Percentiles rank a stretch among this genome's conserved stretches.
These are phyloP conservation scores for Axinella damicornis DNA, from an alignment of 37 sponge, comb jelly and placozoan genomes.

Conservation along the genomic window DNA sequence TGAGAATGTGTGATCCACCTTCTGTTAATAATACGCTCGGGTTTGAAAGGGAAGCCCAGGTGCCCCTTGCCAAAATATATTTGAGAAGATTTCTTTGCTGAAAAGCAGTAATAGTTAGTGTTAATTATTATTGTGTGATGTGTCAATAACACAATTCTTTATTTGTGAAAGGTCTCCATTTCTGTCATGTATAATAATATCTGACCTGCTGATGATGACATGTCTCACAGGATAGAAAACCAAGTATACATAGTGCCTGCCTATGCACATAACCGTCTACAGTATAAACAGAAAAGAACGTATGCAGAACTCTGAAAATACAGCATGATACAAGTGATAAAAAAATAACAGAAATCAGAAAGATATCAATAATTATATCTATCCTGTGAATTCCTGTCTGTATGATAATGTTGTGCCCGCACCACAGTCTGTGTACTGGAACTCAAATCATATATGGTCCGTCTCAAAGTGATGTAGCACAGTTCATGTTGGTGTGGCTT, in stretches of 20 bases:
- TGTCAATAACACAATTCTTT: too few species aligned
- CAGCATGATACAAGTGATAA: neutral
- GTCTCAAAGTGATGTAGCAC: neutral
- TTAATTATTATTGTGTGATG: too few species aligned
- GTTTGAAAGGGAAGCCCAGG: neutral
- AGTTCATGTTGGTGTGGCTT: conserved; percentile 34
- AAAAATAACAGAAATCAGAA: neutral
- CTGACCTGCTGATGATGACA: neutral
- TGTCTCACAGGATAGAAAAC: neutral
- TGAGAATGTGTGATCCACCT: conserved; percentile 13
- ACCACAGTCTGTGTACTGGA: neutral
- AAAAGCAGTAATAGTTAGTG: conserved; percentile 10
- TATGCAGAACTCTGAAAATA: neutral
- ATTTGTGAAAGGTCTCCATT: too few species aligned
- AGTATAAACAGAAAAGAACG: neutral
- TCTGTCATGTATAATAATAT: too few species aligned
- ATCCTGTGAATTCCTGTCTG: neutral
- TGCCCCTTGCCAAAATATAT: conserved; percentile 12
- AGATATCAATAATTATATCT: too few species aligned
- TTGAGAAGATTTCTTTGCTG: conserved; percentile 22
- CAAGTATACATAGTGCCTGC: conserved; percentile 10
- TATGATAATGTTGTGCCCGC: too few species aligned
- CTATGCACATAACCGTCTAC: neutral
- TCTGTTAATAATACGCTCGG: conserved; percentile 6
- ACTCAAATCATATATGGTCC: neutral